These are phyloP conservation scores for Mesorhabditis spiculigera DNA, from an alignment of 2,888 invertebrate species.

Conservation along the genomic window DNA sequence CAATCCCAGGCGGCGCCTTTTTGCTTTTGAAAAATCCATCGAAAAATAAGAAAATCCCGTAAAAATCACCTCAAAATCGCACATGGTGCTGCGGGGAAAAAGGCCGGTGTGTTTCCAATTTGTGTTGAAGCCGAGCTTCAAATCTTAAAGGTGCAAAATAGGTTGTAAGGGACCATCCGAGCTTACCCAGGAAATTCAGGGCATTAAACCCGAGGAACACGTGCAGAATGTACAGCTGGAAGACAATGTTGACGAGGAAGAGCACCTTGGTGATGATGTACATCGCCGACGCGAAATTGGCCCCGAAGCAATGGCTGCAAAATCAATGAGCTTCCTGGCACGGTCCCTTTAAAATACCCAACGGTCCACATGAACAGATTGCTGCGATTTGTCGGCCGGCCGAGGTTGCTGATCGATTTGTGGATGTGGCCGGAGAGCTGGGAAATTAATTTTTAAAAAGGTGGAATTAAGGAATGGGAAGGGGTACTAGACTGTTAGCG, in stretches of 20 bases:
- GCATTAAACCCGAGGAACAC: slow-evolving; percentile 46
- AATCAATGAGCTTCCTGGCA: too few species aligned
- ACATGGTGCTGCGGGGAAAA: slow-evolving; percentile 38
- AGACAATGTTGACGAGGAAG: slow-evolving; percentile 48
- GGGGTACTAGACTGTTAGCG: too few species aligned
- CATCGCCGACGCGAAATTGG: slow-evolving; percentile 25
- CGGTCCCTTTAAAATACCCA: not conserved
- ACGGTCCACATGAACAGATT: not conserved
- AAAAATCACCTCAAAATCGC: slow-evolving; percentile 31
- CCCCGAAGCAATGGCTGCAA: slow-evolving; percentile 9
- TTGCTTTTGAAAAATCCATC: too few species aligned
- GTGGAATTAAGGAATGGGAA: too few species aligned
- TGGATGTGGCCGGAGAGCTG: too few species aligned
- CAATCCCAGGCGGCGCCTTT: too few species aligned
- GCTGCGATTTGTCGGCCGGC: not conserved
- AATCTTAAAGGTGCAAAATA: slow-evolving; percentile 15
- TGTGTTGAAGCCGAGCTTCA: slow-evolving; percentile 28
- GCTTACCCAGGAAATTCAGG: slow-evolving; percentile 29
- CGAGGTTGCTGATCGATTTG: too few species aligned
- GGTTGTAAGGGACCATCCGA: not conserved
- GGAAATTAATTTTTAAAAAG: too few species aligned
- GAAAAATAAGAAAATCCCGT: too few species aligned
- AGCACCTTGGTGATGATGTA: slow-evolving; percentile 55
- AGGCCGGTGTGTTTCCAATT: slow-evolving; percentile 37
- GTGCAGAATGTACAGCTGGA: slow-evolving; percentile 48